Evolutionary conservation across 2,797 vertebrate species (phyloP), one percentile per base, ranked within the genome.

Genomic region (Tapera naevia): DNA sequence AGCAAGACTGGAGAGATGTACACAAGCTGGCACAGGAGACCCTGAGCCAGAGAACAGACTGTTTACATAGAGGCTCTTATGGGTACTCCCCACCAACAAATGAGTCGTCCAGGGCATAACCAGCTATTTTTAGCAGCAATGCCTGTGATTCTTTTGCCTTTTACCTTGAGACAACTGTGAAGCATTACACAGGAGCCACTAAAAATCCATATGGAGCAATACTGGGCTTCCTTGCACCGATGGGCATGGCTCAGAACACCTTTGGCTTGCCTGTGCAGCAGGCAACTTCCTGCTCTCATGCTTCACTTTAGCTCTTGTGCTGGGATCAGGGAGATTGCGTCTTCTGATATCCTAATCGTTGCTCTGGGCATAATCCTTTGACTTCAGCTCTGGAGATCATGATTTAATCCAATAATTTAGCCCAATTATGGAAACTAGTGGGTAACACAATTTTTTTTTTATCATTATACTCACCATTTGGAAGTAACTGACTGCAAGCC

Each of bases 71-170:
- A 80, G 60, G 46, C 66, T 80, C 66, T 93, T 95, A 43, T 6
- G 85, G 92, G 80, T 72, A 76, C 8, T 93, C 82, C 69, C 53
- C 64, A 79, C 51, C 73, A 91, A 27, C 23, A 75, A 67, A 66
- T 10, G 48, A 94, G 86, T 84, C 85, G 86, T 58, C 4, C 3
- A 84, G 73, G 60, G 22, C 74, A 76, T 50, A 90, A 43, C 51
- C 75, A 51, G 37, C 51, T 94, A 80, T 84, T 95, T 96, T 94
- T 91, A 93, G 87, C 69, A 82, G 74, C 22, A 61, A 17, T 43
- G 39, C 11, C 60, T 90, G 13, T 1, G 1, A 48, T 92, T 84
- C 75, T 84, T 88, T 75, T 73, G 39, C 53, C 11, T 82, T 87
- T 86, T 81, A 75, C 54, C 23, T 66, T 0, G 0, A 64, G 45